A percentile compares a stretch with the other conserved stretches of the same genome.
Conservation (phyloP, 2,888 invertebrate species). For the Pseudolycoriella hygida region DNA sequence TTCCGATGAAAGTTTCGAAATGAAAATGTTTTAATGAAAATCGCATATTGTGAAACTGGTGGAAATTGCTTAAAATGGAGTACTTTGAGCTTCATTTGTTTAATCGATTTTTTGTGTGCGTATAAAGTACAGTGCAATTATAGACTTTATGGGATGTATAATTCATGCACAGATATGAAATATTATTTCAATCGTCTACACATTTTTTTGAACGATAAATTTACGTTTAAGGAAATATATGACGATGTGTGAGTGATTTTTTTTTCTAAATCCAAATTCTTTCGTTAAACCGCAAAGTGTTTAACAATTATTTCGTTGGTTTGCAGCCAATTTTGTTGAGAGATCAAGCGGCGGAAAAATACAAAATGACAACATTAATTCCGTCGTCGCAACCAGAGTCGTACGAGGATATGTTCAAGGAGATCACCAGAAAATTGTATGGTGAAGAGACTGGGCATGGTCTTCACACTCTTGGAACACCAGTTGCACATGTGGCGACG, state of each 20-base stretch:
- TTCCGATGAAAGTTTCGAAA: too few species aligned
- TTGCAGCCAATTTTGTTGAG: background rate
- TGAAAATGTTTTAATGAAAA: too few species aligned
- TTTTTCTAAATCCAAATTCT: background rate
- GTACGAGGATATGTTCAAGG: conserved; percentile 47
- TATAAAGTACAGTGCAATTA: background rate
- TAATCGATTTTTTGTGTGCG: conserved; percentile 1
- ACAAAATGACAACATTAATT: conserved; percentile 28
- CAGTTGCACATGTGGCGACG: conserved; percentile 28
- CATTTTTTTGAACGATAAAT: too few species aligned
- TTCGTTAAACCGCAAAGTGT: background rate
- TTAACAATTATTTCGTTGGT: background rate
- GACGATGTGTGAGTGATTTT: background rate
- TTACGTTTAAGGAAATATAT: background rate
- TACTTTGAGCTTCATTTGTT: background rate
- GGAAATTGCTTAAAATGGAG: background rate
- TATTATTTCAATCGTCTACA: too few species aligned
- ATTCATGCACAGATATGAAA: too few species aligned
- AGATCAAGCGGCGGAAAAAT: background rate
- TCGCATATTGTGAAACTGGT: too few species aligned
- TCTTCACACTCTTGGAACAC: conserved; percentile 29
- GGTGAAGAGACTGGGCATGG: conserved; percentile 52
- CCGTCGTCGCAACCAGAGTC: conserved; percentile 22
- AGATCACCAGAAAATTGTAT: conserved; percentile 80
- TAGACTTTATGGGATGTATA: too few species aligned